phyloP scores from a whole-genome alignment of 1,140 invertebrate genomes.

The Colletes gigas region DNA sequence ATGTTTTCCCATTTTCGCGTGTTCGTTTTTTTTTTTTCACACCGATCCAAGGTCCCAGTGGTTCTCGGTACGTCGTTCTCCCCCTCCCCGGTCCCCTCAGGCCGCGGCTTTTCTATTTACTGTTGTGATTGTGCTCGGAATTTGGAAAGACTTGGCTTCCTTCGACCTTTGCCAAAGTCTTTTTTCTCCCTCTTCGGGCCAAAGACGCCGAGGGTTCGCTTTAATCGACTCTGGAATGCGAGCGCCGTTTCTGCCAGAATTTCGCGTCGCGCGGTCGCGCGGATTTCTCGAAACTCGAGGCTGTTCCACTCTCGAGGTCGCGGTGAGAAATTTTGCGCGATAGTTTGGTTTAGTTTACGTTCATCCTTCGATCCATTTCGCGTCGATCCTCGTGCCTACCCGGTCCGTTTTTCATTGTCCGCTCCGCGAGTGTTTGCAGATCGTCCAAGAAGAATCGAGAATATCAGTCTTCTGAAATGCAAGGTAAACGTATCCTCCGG shows the following conservation, averaged over 20 bases:
- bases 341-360: too few relatives aligned
- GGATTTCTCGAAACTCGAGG: too few relatives aligned
- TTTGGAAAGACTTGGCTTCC: constrained; percentile 48
- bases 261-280: neutral
- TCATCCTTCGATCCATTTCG: too few relatives aligned
- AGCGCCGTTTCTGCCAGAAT: neutral
- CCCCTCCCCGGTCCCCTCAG: neutral
- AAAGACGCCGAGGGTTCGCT: constrained; percentile 17
- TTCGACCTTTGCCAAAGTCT: constrained; percentile 51
- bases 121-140: constrained; percentile 57
- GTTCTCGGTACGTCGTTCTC: constrained; percentile 13
- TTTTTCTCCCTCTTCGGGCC: constrained; percentile 20
- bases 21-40: neutral
- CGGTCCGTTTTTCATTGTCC: too few relatives aligned
- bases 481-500: too few relatives aligned
- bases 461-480: too few relatives aligned
- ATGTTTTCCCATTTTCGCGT: too few relatives aligned
- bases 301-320: too few relatives aligned
- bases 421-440: too few relatives aligned
- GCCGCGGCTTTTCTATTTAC: constrained; percentile 59
- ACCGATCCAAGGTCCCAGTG: neutral
- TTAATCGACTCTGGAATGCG: constrained; percentile 42
- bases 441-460: too few relatives aligned
- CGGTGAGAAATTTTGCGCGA: too few relatives aligned
- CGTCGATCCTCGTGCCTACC: too few relatives aligned